A percentile compares a stretch with the other conserved stretches of the same genome.
Evolutionary conservation across 2,888 invertebrate genomes (phyloP).

Genomic region (Tachina fera): DNA sequence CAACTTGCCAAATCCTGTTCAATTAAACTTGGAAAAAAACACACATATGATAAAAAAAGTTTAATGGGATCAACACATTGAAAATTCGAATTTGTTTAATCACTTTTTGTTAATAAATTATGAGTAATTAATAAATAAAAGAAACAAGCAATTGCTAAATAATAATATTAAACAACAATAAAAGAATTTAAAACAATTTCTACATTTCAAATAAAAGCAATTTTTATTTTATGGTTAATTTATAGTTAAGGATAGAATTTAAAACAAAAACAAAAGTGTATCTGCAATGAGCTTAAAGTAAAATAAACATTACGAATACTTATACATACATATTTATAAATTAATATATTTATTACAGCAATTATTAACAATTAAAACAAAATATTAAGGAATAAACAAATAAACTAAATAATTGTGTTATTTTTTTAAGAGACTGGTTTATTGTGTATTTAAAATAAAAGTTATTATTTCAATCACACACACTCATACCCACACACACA

Average conservation of each 20-base stretch:
- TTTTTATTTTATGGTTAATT: constrained; percentile 44
- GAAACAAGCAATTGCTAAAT: constrained; percentile 28
- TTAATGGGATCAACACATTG: constrained; percentile 67
- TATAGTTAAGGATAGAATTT: constrained; percentile 62
- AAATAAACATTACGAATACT: constrained; percentile 58
- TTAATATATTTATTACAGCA: constrained; percentile 56
- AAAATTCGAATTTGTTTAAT: constrained; percentile 57
- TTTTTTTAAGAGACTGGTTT: constrained; percentile 69
- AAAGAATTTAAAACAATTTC: constrained; percentile 65
- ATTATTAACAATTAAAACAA: constrained; percentile 44
- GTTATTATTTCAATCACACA: constrained; percentile 16
- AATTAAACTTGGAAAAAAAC: constrained; percentile 5
- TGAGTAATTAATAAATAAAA: constrained; percentile 15
- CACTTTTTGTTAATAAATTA: constrained; percentile 32
- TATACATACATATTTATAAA: constrained; percentile 55
- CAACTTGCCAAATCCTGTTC: constrained; percentile 21
- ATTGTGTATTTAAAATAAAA: constrained; percentile 53
- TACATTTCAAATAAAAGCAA: constrained; percentile 53
- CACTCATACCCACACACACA: constrained; percentile 7
- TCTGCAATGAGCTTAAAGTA: constrained; percentile 74
- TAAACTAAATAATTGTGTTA: constrained; percentile 69
- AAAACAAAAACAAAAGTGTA: constrained; percentile 63
- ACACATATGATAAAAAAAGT: constrained; percentile 17
- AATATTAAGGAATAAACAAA: constrained; percentile 56
- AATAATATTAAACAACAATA: constrained; percentile 40